Conservation (phyloP, 1,140 invertebrate species). For the Drusus annulatus region DNA sequence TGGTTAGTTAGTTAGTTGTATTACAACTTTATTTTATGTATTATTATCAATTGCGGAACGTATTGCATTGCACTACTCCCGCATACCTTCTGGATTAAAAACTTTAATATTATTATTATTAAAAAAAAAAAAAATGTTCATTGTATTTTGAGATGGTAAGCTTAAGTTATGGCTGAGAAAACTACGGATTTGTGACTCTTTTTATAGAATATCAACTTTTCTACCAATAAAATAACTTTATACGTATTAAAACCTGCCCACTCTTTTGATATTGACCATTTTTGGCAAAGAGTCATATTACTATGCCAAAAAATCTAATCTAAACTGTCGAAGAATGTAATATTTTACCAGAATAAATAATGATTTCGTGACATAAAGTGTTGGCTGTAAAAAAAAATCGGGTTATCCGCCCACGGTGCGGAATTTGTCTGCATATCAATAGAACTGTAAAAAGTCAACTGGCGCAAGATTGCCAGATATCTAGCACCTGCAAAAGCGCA, state of each 20-base stretch:
- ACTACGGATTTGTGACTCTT: too few species aligned
- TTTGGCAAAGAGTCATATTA: not conserved
- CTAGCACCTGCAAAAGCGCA: slow-evolving; percentile 49
- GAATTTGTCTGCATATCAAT: slow-evolving; percentile 1
- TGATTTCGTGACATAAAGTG: not conserved
- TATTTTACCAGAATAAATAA: not conserved
- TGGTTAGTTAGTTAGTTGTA: too few species aligned
- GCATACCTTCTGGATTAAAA: too few species aligned
- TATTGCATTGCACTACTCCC: too few species aligned
- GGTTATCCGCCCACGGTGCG: slow-evolving; percentile 6
- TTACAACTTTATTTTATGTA: too few species aligned
- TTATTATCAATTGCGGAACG: too few species aligned
- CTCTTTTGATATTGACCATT: not conserved
- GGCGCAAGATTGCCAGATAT: slow-evolving; percentile 6
- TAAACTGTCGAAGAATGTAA: not conserved
- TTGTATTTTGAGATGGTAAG: too few species aligned
- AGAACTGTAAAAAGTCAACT: slow-evolving; percentile 13
- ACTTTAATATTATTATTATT: too few species aligned
- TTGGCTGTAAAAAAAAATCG: not conserved
- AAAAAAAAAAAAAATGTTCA: too few species aligned
- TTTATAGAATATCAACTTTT: too few species aligned
- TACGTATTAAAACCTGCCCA: not conserved
- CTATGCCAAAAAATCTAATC: not conserved
- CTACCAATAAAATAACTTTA: too few species aligned
- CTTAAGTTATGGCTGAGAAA: too few species aligned